phyloP scores from a whole-genome alignment of 1,140 invertebrate species.

The Bradynema listronoti region DNA sequence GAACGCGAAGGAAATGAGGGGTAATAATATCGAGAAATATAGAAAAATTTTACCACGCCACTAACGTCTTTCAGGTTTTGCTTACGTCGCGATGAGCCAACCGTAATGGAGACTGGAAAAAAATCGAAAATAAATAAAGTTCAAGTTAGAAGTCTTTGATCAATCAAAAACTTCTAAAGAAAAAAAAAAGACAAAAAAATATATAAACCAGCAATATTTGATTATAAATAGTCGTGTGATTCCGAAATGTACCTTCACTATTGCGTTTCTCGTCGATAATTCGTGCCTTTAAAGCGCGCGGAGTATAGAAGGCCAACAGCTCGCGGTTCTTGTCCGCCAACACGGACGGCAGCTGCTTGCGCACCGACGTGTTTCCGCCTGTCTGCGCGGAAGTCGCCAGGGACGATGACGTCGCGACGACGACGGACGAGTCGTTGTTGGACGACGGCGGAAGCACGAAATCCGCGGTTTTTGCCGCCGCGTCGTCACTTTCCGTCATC shows the following conservation, averaged over 20 bases:
- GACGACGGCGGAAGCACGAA: conserved; percentile 13
- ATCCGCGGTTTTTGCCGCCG: background rate
- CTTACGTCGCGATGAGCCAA: conserved; percentile 25
- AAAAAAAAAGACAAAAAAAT: too few relatives aligned
- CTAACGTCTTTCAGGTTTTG: conserved; percentile 19
- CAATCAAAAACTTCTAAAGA: too few relatives aligned
- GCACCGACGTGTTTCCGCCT: background rate
- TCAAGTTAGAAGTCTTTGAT: conserved; percentile 4
- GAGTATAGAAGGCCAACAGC: conserved; percentile 19
- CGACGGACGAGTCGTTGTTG: too few relatives aligned
- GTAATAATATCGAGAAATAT: background rate
- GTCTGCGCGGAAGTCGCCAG: too few relatives aligned
- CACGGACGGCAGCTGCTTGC: conserved; percentile 18
- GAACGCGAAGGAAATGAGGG: background rate
- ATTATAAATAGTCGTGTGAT: too few relatives aligned
- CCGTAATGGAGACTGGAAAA: background rate
- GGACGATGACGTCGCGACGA: too few relatives aligned
- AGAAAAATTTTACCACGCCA: background rate
- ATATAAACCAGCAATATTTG: too few relatives aligned
- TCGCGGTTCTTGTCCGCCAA: conserved; percentile 18
- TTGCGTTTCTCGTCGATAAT: conserved; percentile 3
- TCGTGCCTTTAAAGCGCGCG: conserved; percentile 12
- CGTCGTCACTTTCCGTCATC: background rate
- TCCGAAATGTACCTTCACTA: background rate
- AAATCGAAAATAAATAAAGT: background rate